Conservation (phyloP, 2,797 vertebrate species). For the Sparidentex hasta region DNA sequence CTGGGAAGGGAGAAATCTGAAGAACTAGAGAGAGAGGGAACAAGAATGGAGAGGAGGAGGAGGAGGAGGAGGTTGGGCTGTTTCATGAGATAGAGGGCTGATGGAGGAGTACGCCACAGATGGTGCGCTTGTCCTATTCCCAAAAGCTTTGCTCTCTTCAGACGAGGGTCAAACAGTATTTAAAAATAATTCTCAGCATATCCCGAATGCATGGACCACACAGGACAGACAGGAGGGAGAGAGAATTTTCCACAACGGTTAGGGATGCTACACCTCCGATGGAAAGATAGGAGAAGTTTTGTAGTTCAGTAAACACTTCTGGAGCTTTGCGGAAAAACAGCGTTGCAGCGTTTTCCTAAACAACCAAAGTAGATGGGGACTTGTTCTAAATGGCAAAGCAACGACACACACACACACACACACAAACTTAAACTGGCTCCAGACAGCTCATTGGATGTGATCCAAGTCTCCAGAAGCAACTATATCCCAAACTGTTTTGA, state of each 20-base stretch:
- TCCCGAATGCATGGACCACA: constrained; percentile 36
- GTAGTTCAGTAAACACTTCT: no score
- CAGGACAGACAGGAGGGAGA: neutral
- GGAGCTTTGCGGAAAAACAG: no score
- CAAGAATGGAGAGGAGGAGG: constrained; percentile 36
- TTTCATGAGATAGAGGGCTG: constrained; percentile 58
- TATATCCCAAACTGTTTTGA: no score
- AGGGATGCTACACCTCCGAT: neutral
- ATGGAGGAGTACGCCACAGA: constrained; percentile 75
- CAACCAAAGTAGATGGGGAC: no score
- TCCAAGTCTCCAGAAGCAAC: no score
- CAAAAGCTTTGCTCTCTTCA: constrained; percentile 69
- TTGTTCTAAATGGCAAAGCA: no score
- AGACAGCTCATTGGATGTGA: no score
- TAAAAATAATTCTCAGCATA: constrained; percentile 68
- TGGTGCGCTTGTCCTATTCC: constrained; percentile 76
- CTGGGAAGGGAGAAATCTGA: constrained; percentile 58
- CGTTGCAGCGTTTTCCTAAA: no score
- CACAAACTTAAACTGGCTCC: no score
- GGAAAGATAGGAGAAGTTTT: no score
- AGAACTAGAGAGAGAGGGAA: constrained; percentile 46
- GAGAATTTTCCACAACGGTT: neutral
- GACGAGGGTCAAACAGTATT: constrained; percentile 58
- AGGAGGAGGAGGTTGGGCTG: constrained; percentile 54
- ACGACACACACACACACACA: no score